A percentile compares a stretch with the other conserved stretches of the same genome.
phyloP scores from a whole-genome alignment of 1,140 invertebrate genomes.

The Palaemon carinicauda region DNA sequence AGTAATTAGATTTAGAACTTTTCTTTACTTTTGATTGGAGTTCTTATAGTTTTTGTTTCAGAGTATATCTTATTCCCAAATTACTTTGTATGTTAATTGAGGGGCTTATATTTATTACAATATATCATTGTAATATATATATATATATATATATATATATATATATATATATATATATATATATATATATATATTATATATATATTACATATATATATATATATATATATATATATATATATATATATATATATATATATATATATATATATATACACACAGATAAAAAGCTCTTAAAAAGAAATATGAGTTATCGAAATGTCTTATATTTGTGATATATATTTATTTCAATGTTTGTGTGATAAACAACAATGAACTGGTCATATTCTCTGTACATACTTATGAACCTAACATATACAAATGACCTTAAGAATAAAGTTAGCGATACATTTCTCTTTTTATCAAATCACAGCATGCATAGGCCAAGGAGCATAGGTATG shows the following conservation, averaged over 20 bases:
- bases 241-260: too few relatives aligned
- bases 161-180: constrained; percentile 6
- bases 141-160: constrained; percentile 5
- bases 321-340: background rate
- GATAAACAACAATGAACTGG: too few relatives aligned
- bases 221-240: too few relatives aligned
- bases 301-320: too few relatives aligned
- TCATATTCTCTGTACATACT: too few relatives aligned
- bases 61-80: background rate
- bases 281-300: too few relatives aligned
- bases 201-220: background rate
- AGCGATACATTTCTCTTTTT: too few relatives aligned
- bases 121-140: background rate
- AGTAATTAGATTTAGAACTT: background rate
- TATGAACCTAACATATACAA: too few relatives aligned
- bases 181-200: background rate
- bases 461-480: too few relatives aligned
- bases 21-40: background rate
- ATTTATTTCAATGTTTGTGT: background rate
- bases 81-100: background rate
- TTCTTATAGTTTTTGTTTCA: background rate
- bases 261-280: too few relatives aligned
- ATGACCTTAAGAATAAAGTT: too few relatives aligned
- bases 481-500: too few relatives aligned
- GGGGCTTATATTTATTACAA: background rate